These are phyloP conservation scores for Amblyraja radiata DNA, from an alignment of 2,797 vertebrate genomes.

Conservation along the genomic window DNA sequence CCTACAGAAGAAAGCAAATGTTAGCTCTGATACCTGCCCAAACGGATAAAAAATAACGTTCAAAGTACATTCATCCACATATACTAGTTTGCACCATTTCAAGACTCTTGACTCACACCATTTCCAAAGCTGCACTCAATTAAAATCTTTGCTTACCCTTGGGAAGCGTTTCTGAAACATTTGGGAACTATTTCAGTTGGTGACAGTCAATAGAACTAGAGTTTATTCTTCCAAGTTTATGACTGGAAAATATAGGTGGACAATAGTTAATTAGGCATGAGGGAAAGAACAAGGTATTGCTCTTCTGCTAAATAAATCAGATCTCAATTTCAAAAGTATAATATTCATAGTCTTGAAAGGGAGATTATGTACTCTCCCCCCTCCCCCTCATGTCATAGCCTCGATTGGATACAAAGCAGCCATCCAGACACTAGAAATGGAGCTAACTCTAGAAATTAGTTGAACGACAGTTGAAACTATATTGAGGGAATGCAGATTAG, in stretches of 20 bases:
- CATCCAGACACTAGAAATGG: not conserved
- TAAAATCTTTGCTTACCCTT: not conserved
- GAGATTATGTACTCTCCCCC: not conserved
- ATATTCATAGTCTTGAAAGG: no score
- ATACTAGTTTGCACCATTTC: no score
- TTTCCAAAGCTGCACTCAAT: not conserved
- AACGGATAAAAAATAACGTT: not conserved
- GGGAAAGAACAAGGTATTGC: not conserved
- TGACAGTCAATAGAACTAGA: not conserved
- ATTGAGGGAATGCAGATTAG: not conserved
- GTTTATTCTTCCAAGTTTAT: not conserved
- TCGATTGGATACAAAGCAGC: not conserved
- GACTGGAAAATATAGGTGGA: not conserved
- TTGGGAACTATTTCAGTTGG: not conserved
- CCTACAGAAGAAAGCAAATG: conserved; percentile 54
- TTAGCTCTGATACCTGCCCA: not conserved
- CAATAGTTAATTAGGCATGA: not conserved
- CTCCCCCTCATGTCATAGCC: not conserved
- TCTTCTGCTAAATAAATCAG: not conserved
- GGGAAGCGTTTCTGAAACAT: not conserved
- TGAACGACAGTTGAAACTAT: not conserved
- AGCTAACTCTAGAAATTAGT: not conserved
- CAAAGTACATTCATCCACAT: not conserved
- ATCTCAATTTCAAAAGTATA: not conserved
- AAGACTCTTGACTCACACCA: no score